Conservation (phyloP, 2,113 vertebrate species). For the Lycaon pictus region DNA sequence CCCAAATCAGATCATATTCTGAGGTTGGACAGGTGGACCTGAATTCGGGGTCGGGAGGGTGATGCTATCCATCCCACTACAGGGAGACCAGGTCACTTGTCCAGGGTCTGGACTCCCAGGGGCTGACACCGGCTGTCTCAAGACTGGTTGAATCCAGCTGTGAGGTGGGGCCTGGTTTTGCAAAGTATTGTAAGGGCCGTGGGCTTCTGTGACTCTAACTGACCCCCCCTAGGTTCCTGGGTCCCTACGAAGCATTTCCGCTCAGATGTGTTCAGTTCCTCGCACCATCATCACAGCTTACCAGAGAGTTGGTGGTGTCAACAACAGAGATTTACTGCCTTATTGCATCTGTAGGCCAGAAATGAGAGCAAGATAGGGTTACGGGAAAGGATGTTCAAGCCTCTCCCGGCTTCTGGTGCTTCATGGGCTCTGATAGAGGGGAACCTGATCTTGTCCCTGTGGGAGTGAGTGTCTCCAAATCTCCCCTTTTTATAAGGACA, state of each 20-base stretch:
- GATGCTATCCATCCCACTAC: not conserved
- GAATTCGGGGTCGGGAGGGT: not conserved
- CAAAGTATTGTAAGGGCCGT: too few species aligned
- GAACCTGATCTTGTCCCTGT: not conserved
- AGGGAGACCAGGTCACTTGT: not conserved
- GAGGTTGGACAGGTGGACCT: not conserved
- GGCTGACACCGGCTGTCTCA: rapidly evolving
- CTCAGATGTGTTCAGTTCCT: not conserved
- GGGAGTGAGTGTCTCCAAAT: not conserved
- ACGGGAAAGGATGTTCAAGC: not conserved
- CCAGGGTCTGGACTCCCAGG: not conserved
- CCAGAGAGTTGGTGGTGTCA: rapidly evolving
- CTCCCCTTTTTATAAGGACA: not conserved
- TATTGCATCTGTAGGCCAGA: not conserved
- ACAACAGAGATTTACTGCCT: not conserved
- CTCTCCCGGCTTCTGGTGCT: not conserved
- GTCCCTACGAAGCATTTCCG: not conserved
- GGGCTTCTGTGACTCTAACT: too few species aligned
- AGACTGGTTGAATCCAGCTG: not conserved
- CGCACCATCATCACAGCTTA: rapidly evolving
- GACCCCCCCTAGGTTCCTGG: not conserved
- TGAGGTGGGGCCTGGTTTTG: not conserved
- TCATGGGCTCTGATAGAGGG: not conserved
- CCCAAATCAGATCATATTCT: not conserved
- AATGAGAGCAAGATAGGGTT: too few species aligned